Percentiles rank a stretch among this genome's conserved stretches.
These are phyloP conservation scores for Julus scanicus DNA, from an alignment of 2,888 invertebrate species.

Conservation along the genomic window DNA sequence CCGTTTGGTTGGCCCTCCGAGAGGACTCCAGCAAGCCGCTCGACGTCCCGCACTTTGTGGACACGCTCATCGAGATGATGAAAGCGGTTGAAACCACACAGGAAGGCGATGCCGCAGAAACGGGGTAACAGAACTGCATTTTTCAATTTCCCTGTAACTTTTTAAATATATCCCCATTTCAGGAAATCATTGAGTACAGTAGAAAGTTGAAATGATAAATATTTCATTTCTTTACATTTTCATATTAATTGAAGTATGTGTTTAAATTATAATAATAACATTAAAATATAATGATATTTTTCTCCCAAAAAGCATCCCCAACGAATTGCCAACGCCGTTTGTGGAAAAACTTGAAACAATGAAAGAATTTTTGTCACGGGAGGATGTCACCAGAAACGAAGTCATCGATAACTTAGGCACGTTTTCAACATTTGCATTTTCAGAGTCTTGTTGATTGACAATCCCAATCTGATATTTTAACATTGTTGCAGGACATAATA, in stretches of 20 bases:
- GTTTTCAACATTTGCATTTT: background rate
- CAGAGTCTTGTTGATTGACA: background rate
- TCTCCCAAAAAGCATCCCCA: too few species aligned
- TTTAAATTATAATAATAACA: too few species aligned
- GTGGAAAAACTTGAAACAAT: background rate
- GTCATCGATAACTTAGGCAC: slow-evolving; percentile 45
- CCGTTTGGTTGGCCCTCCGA: slow-evolving; percentile 64
- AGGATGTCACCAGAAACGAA: background rate
- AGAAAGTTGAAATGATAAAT: too few species aligned
- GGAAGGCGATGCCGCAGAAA: slow-evolving; percentile 50
- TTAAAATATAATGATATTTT: too few species aligned
- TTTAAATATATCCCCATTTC: background rate
- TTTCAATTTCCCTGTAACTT: background rate
- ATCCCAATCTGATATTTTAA: background rate
- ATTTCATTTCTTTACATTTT: too few species aligned
- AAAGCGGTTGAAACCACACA: slow-evolving; percentile 62
- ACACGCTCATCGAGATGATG: slow-evolving; percentile 71
- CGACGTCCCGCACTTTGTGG: slow-evolving; percentile 69
- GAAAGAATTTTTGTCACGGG: slow-evolving; percentile 32
- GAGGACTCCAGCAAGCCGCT: slow-evolving; percentile 67
- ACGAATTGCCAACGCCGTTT: background rate
- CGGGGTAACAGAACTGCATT: background rate
- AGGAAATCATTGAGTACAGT: too few species aligned
- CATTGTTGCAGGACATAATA: slow-evolving; percentile 37
- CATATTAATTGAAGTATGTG: too few species aligned